Percentiles rank a stretch among this genome's conserved stretches.
These are phyloP conservation scores for Tursiops truncatus DNA, from an alignment of 2,113 vertebrate species.

Conservation along the genomic window DNA sequence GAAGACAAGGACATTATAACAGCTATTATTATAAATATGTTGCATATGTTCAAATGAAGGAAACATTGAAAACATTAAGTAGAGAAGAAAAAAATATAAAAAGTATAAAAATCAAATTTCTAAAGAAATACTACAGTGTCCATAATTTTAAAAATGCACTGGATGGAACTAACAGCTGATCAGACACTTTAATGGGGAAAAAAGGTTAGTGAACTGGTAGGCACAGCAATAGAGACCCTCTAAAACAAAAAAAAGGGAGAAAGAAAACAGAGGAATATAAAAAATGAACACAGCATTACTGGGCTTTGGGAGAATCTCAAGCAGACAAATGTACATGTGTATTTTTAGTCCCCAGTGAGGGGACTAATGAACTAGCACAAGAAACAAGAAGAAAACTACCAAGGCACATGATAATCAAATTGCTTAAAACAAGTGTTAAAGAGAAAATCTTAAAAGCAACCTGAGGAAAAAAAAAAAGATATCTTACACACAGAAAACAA, in stretches of 20 bases:
- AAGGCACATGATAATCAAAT: background rate
- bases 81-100: background rate
- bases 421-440: background rate
- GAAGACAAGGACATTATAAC: background rate
- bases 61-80: background rate
- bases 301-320: background rate
- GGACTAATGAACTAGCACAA: background rate
- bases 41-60: background rate
- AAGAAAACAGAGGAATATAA: background rate
- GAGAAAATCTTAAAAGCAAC: background rate
- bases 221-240: background rate
- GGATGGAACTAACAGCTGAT: background rate
- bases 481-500: background rate
- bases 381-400: background rate
- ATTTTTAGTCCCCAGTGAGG: background rate
- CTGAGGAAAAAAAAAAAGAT: background rate
- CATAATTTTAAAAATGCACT: background rate
- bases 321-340: background rate
- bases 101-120: background rate
- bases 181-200: background rate
- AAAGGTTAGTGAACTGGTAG: background rate
- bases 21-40: background rate
- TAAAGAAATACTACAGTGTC: background rate
- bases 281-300: background rate
- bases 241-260: background rate